Conservation (phyloP, 2,888 invertebrate genomes). For the Flabesymbios commensalis region DNA sequence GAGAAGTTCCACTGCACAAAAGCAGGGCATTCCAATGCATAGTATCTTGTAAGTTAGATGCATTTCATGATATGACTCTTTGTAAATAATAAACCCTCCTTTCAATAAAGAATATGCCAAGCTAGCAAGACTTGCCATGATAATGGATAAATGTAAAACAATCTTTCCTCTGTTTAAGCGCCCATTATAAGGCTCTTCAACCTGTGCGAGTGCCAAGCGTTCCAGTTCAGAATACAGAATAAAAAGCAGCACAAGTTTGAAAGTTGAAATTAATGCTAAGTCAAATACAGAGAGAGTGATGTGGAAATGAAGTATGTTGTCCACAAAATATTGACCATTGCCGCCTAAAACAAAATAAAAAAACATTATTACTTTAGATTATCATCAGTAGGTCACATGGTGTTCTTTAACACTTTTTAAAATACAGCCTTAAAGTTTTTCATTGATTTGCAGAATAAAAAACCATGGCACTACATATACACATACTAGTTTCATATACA, state of each 20-base stretch:
- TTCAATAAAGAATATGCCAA: conserved; percentile 41
- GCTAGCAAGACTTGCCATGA: conserved; percentile 30
- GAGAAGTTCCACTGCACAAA: conserved; percentile 43
- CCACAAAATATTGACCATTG: conserved; percentile 48
- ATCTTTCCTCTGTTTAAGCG: conserved; percentile 20
- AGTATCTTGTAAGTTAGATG: conserved; percentile 48
- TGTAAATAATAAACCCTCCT: conserved; percentile 46
- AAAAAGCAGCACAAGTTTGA: conserved; percentile 44
- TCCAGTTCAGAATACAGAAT: conserved; percentile 42
- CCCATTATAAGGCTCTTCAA: conserved; percentile 38
- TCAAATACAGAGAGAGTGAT: conserved; percentile 53
- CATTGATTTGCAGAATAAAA: too few species aligned
- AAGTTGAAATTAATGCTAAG: conserved; percentile 44
- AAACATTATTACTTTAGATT: neutral
- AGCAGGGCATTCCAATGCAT: conserved; percentile 42
- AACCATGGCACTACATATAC: too few species aligned
- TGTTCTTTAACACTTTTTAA: neutral
- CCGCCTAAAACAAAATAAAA: conserved; percentile 42
- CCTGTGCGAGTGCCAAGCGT: conserved; percentile 33
- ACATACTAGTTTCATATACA: too few species aligned
- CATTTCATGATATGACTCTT: conserved; percentile 40
- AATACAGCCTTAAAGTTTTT: too few species aligned
- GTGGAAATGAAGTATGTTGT: conserved; percentile 50
- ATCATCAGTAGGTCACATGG: too few species aligned
- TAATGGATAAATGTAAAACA: conserved; percentile 29